A percentile compares a stretch with the other conserved stretches of the same genome.
Evolutionary conservation across 1,140 invertebrate species (phyloP).

Genomic region (Archivesica marissinica): DNA sequence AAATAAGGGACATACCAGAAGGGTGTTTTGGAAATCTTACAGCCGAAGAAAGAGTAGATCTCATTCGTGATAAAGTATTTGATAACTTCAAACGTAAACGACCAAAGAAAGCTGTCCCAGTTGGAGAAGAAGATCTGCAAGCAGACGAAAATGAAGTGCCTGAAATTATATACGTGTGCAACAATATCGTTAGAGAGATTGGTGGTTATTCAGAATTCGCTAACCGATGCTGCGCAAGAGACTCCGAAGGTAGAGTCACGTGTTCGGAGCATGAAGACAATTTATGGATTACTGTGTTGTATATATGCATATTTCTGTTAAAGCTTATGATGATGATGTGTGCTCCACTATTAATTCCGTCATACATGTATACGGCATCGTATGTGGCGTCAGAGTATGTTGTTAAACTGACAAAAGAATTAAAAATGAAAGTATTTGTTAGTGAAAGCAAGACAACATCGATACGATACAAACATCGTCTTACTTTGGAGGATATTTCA

Average conservation of each 20-base stretch:
- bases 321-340: conserved; percentile 80
- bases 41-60: conserved; percentile 65
- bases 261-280: conserved; percentile 76
- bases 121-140: conserved; percentile 63
- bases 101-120: conserved; percentile 35
- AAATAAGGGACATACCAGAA: conserved; percentile 72
- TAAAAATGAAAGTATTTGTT: conserved; percentile 79
- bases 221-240: conserved; percentile 76
- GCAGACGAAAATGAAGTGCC: conserved; percentile 12
- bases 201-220: conserved; percentile 75
- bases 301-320: conserved; percentile 76
- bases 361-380: conserved; percentile 75
- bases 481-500: conserved; percentile 75
- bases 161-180: conserved; percentile 74
- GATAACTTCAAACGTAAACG: conserved; percentile 64
- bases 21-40: conserved; percentile 77
- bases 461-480: conserved; percentile 72
- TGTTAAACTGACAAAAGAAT: conserved; percentile 75
- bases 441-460: conserved; percentile 71
- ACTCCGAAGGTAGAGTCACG: conserved; percentile 62
- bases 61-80: conserved; percentile 73
- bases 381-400: conserved; percentile 80
- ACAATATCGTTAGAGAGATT: conserved; percentile 74
- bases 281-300: conserved; percentile 80
- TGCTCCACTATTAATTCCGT: conserved; percentile 77